Conservation (phyloP, 2,888 invertebrate species). For the Drosophila conformis region DNA sequence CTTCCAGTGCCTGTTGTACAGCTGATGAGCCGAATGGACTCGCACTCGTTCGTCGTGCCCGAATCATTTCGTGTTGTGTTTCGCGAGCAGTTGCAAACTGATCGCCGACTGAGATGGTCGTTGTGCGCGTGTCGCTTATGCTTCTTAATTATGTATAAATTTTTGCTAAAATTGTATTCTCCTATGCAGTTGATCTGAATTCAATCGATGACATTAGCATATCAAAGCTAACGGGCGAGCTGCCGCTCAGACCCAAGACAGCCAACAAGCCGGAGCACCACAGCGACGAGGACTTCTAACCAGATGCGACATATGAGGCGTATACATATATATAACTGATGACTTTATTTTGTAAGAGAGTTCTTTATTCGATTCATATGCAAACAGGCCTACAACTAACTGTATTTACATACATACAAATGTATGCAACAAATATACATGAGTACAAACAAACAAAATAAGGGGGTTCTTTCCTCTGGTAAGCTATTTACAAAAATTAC, state of each 20-base stretch:
- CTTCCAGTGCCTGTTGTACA: background rate
- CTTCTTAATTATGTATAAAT: background rate
- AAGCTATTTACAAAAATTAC: conserved; percentile 60
- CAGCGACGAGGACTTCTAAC: conserved; percentile 84
- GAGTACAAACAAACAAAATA: conserved; percentile 16
- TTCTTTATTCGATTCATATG: conserved; percentile 43
- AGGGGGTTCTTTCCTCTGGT: conserved; percentile 6
- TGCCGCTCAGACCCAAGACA: conserved; percentile 82
- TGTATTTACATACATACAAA: conserved; percentile 9
- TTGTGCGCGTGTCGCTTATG: no score
- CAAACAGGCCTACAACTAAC: conserved; percentile 12
- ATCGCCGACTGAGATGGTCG: background rate
- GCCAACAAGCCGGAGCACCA: conserved; percentile 82
- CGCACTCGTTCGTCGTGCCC: no score
- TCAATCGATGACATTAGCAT: conserved; percentile 84
- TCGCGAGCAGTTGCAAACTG: background rate
- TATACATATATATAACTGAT: background rate
- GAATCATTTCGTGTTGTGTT: background rate
- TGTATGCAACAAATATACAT: conserved; percentile 18
- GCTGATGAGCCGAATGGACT: background rate
- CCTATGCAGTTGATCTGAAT: conserved; percentile 80
- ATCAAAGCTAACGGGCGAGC: conserved; percentile 83
- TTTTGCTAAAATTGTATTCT: background rate
- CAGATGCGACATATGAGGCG: background rate
- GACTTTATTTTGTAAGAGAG: conserved; percentile 32